Conservation (phyloP, 2,797 vertebrate genomes). For the Jordanella pulchra region DNA sequence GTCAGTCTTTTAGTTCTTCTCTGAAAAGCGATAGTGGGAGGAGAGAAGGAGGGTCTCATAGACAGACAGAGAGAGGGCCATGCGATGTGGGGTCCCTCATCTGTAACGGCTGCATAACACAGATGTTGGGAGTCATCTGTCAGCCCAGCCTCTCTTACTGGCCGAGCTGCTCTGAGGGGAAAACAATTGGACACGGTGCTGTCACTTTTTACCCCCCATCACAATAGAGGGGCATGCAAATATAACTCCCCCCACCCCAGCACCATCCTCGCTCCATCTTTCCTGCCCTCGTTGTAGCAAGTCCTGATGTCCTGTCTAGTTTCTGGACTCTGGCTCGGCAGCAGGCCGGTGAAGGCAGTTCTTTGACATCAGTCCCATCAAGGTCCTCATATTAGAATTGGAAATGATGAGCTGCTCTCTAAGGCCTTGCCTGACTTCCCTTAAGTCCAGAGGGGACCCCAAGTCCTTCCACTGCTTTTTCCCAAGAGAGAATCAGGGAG, state of each 20-base stretch:
- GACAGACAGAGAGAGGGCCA: slow-evolving; percentile 70
- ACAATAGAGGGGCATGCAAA: slow-evolving; percentile 99
- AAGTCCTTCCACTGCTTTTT: slow-evolving; percentile 87
- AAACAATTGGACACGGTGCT: slow-evolving; percentile 99
- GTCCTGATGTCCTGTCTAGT: slow-evolving; percentile 88
- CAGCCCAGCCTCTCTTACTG: slow-evolving; percentile 95
- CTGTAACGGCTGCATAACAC: slow-evolving; percentile 98
- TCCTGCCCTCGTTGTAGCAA: slow-evolving; percentile 84
- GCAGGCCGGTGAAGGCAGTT: slow-evolving; percentile 73
- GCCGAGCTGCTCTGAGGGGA: slow-evolving; percentile 94
- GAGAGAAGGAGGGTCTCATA: slow-evolving; percentile 70
- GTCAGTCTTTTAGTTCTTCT: slow-evolving; percentile 64
- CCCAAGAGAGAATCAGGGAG: slow-evolving; percentile 81
- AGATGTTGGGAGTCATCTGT: slow-evolving; percentile 99
- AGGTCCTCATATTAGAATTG: slow-evolving; percentile 96
- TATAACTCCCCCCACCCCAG: slow-evolving; percentile 72
- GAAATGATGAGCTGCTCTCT: slow-evolving; percentile 96
- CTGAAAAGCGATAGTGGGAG: slow-evolving; percentile 65
- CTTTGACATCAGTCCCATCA: slow-evolving; percentile 95
- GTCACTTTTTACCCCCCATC: slow-evolving; percentile 96
- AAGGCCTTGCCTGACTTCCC: slow-evolving; percentile 89
- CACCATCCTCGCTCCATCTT: slow-evolving; percentile 57
- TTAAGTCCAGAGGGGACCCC: slow-evolving; percentile 84
- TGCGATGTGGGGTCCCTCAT: slow-evolving; percentile 87
- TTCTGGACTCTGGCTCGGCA: slow-evolving; percentile 84